A percentile compares a stretch with the other conserved stretches of the same genome.
These are phyloP conservation scores for Chouioia cunea DNA, from an alignment of 2,888 invertebrate genomes.

Conservation along the genomic window DNA sequence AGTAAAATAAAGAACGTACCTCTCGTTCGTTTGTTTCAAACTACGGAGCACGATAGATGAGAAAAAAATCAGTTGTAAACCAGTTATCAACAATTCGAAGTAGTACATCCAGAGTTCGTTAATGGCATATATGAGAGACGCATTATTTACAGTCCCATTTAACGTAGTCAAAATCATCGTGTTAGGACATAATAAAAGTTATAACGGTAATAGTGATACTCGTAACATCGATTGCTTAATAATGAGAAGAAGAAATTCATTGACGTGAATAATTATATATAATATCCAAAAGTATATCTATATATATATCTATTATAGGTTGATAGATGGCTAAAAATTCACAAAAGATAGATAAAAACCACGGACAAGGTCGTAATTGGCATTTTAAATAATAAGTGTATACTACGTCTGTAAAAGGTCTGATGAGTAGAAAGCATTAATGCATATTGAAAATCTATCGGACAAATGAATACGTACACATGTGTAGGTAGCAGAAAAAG, in stretches of 20 bases:
- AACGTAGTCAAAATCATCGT: slow-evolving; percentile 6
- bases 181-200: background rate
- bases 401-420: slow-evolving; percentile 5
- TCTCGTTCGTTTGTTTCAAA: no score
- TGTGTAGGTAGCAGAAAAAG: slow-evolving; percentile 2
- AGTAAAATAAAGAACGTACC: no score
- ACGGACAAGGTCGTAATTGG: slow-evolving; percentile 13
- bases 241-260: slow-evolving; percentile 3
- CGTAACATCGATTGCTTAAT: background rate
- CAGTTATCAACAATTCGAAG: slow-evolving; percentile 1
- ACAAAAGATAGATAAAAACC: slow-evolving; percentile 5
- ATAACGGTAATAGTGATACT: background rate
- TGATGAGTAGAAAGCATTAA: slow-evolving; percentile 13
- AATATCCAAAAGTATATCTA: background rate
- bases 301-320: background rate
- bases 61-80: no score
- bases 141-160: slow-evolving; percentile 16
- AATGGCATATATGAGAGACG: slow-evolving; percentile 12
- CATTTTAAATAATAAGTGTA: slow-evolving; percentile 24
- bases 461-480: background rate
- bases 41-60: no score
- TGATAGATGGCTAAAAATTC: slow-evolving; percentile 13
- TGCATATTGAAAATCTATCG: slow-evolving; percentile 4
- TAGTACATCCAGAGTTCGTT: slow-evolving; percentile 3
- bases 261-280: background rate